Evolutionary conservation across 2,888 invertebrate species (phyloP).

Genomic region (Luperina testacea): DNA sequence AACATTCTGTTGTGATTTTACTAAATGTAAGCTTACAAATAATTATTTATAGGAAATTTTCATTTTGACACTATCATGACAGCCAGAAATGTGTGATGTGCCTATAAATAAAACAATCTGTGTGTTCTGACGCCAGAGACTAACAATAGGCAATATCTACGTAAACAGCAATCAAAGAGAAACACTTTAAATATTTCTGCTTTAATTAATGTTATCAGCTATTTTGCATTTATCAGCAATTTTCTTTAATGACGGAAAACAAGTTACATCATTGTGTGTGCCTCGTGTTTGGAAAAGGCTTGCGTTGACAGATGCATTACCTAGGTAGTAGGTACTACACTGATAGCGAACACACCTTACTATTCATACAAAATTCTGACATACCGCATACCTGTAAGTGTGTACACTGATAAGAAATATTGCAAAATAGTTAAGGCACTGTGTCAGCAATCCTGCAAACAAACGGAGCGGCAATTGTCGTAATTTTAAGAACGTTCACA

Average conservation of each 20-base stretch:
- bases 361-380: constrained; percentile 9
- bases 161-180: constrained; percentile 47
- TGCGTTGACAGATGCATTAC: constrained; percentile 9
- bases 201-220: constrained; percentile 38
- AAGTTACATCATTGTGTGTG: constrained; percentile 34
- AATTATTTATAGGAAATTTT: constrained; percentile 9
- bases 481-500: no score
- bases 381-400: not conserved
- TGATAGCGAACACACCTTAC: constrained; percentile 41
- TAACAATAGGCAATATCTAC: constrained; percentile 65
- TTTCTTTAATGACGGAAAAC: constrained; percentile 41
- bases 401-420: constrained; percentile 30
- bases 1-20: not conserved
- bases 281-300: constrained; percentile 27
- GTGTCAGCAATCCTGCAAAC: not conserved
- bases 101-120: constrained; percentile 44
- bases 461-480: not conserved
- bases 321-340: not conserved
- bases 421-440: constrained; percentile 24
- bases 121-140: constrained; percentile 64
- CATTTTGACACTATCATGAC: constrained; percentile 37
- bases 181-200: constrained; percentile 35
- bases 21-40: constrained; percentile 19
- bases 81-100: constrained; percentile 21
- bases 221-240: constrained; percentile 39